Conservation (phyloP, 2,888 invertebrate genomes). For the Lymantria monacha region DNA sequence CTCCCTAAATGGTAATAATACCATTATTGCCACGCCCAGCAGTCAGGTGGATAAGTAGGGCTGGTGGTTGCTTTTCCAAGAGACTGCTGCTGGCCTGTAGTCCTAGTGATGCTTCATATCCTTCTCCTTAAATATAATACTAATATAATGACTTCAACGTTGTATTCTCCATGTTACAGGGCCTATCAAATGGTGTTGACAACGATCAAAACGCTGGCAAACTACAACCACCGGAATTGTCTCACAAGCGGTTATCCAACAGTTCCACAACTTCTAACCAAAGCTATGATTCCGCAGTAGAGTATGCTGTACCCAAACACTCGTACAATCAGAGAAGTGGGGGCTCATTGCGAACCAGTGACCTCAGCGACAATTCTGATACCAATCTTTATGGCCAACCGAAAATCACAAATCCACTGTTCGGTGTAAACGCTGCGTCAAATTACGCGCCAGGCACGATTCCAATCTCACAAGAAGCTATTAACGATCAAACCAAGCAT, state of each 20-base stretch:
- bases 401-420: slow-evolving; percentile 70
- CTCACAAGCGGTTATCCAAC: slow-evolving; percentile 71
- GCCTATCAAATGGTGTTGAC: slow-evolving; percentile 74
- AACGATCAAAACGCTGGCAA: slow-evolving; percentile 74
- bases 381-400: slow-evolving; percentile 48
- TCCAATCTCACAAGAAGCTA: slow-evolving; percentile 36
- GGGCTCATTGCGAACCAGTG: slow-evolving; percentile 44
- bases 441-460: slow-evolving; percentile 68
- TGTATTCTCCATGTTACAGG: slow-evolving; percentile 50
- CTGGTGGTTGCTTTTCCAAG: no score
- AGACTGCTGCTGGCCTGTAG: no score
- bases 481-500: slow-evolving; percentile 51
- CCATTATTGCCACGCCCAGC: no score
- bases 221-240: slow-evolving; percentile 54
- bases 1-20: no score
- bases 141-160: no score
- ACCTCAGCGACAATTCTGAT: slow-evolving; percentile 54
- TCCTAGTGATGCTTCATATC: no score
- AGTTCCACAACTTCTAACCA: slow-evolving; percentile 73
- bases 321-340: slow-evolving; percentile 52
- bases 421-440: slow-evolving; percentile 75
- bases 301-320: slow-evolving; percentile 69
- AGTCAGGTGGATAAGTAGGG: no score
- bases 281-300: slow-evolving; percentile 71
- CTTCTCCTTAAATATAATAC: no score